Evolutionary conservation across 1,140 invertebrate genomes (phyloP), one percentile per base, ranked within the genome.

Genomic region (Pemphigus obesinymphae): DNA sequence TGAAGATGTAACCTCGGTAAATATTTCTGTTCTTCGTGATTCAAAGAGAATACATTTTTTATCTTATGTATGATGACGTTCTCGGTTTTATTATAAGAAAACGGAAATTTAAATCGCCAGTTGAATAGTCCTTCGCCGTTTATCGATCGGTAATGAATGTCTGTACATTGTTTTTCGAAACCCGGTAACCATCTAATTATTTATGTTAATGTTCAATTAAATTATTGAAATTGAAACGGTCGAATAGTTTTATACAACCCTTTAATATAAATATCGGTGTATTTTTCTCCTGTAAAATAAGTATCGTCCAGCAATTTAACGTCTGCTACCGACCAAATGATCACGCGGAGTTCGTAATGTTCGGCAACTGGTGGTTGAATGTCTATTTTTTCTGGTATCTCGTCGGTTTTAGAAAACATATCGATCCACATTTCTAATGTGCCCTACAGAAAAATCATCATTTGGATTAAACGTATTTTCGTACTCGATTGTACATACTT

Each of bases 361-460:
- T 80, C 55, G 3, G 17, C 76, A 15, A 43, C 34, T 11, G 76
- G 76, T 23, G 50, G 76, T 13, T 23, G 61, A 87, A 93, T 96
- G 53, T 91, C 88, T 84, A 91, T 89, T 13, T 20, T 55, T 58
- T 80, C 23, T 3, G 76, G 76, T 31, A 63, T 20, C 17, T 55
- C 20, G 20, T 15, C 3, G 13, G 89, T 89, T 82, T 91, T 89
- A 26, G 92, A 89, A 86, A 95, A 96, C 87, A 97, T 92, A 86
- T 97, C 96, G 11, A 97, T 88, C 95, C 95, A 97, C 88, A 97
- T 89, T 86, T 96, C 93, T 37, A 97, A 85, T 88, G 95, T 95
- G 23, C 96, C 95, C 92, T 94, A 84, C n/a, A 85, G 83, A 45
- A 82, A 81, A 70, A 55, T 72, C n/a, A 26, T 20, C 15, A 20